Conservation (phyloP, 2,888 invertebrate species). For the Aromia moschata region DNA sequence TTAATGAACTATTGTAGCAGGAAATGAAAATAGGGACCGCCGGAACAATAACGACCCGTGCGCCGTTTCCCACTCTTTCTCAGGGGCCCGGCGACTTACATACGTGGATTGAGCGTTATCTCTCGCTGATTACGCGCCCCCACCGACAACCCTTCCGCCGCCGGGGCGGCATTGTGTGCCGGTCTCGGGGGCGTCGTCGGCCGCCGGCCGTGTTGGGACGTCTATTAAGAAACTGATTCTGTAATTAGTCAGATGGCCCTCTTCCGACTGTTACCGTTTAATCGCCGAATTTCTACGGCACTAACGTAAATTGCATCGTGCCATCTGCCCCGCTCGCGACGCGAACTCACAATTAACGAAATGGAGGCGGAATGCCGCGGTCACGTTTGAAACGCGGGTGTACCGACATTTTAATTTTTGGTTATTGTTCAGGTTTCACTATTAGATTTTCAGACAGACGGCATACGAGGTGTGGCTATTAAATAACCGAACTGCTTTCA, state of each 20-base stretch:
- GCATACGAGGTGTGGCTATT: too few species aligned
- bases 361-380: too few species aligned
- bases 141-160: constrained; percentile 53
- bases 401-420: too few species aligned
- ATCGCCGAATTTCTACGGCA: constrained; percentile 38
- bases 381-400: too few species aligned
- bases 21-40: constrained; percentile 64
- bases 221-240: constrained; percentile 57
- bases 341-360: too few species aligned
- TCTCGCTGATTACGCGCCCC: constrained; percentile 46
- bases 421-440: too few species aligned
- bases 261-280: constrained; percentile 47
- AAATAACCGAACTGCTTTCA: too few species aligned
- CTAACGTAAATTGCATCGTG: not conserved
- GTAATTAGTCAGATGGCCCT: constrained; percentile 55
- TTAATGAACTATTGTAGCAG: constrained; percentile 73
- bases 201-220: constrained; percentile 50
- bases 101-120: constrained; percentile 47
- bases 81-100: constrained; percentile 44
- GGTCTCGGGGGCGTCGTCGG: constrained; percentile 52
- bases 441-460: too few species aligned
- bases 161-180: constrained; percentile 47
- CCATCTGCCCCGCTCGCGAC: too few species aligned
- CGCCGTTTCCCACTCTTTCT: constrained; percentile 42
- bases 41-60: constrained; percentile 56